These are phyloP conservation scores for Microcebus griseorufus DNA, from an alignment of 2,113 vertebrate species.

Conservation along the genomic window DNA sequence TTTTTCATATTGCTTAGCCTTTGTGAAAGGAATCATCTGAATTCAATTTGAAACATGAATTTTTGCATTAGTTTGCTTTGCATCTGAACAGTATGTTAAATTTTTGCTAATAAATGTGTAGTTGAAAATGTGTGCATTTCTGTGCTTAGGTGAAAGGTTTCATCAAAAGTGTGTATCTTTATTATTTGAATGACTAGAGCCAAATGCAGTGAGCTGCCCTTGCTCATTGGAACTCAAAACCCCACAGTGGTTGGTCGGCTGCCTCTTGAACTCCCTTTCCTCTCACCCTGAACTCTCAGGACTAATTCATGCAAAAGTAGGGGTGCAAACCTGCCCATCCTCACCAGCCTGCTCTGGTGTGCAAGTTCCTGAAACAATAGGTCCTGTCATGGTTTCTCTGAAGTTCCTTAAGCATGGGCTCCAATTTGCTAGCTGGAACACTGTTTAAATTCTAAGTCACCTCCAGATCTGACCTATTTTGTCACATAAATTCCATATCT, in stretches of 20 bases:
- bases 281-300: background rate
- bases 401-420: background rate
- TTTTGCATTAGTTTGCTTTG: background rate
- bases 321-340: background rate
- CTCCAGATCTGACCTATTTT: slow-evolving; percentile 12
- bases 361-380: background rate
- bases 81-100: background rate
- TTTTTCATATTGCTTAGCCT: background rate
- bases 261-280: background rate
- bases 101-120: background rate
- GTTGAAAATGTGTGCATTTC: background rate
- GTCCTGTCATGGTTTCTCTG: background rate
- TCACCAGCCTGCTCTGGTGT: background rate
- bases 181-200: background rate
- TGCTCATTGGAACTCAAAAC: background rate
- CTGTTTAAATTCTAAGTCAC: background rate
- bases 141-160: background rate
- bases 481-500: slow-evolving; percentile 6
- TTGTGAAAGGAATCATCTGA: background rate
- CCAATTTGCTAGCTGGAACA: background rate
- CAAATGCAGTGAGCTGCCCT: background rate
- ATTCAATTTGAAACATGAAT: background rate
- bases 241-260: background rate
- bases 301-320: background rate
- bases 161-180: background rate